Conservation (phyloP, 2,888 invertebrate species). For the Xestobium rufovillosum region DNA sequence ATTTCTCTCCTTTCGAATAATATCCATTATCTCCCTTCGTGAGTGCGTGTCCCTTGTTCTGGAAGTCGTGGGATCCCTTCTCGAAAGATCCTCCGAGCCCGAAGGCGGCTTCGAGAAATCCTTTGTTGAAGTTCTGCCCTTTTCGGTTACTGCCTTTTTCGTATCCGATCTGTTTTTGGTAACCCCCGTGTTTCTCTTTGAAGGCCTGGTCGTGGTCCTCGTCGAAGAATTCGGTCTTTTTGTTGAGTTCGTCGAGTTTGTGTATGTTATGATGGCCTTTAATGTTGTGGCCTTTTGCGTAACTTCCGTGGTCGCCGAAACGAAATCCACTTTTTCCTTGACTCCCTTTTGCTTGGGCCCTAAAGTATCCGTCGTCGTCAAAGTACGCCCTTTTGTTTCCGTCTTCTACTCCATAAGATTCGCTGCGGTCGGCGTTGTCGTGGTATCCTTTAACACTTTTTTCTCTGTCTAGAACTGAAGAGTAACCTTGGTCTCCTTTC, state of each 20-base stretch:
- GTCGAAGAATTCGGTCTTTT: slow-evolving; percentile 73
- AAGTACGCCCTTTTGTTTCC: slow-evolving; percentile 58
- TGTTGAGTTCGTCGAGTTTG: slow-evolving; percentile 73
- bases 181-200: slow-evolving; percentile 68
- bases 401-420: slow-evolving; percentile 55
- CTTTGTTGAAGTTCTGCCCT: slow-evolving; percentile 16
- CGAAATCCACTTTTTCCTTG: slow-evolving; percentile 51
- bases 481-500: slow-evolving; percentile 61
- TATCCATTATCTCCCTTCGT: slow-evolving; percentile 28
- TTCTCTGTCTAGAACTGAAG: slow-evolving; percentile 60
- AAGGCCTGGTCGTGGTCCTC: slow-evolving; percentile 70
- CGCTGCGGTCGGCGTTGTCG: slow-evolving; percentile 59
- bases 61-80: slow-evolving; percentile 53
- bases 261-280: slow-evolving; percentile 75
- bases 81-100: slow-evolving; percentile 53
- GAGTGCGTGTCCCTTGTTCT: slow-evolving; percentile 63
- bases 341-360: slow-evolving; percentile 57
- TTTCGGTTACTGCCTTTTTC: slow-evolving; percentile 66
- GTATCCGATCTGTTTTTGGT: slow-evolving; percentile 63
- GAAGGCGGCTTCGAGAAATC: background rate
- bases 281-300: slow-evolving; percentile 72
- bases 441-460: slow-evolving; percentile 64
- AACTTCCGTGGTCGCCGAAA: slow-evolving; percentile 60
- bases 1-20: slow-evolving; percentile 20
- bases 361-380: slow-evolving; percentile 57